phyloP scores from a whole-genome alignment of 2,113 vertebrate species.

The Neolamprologus devosi region DNA sequence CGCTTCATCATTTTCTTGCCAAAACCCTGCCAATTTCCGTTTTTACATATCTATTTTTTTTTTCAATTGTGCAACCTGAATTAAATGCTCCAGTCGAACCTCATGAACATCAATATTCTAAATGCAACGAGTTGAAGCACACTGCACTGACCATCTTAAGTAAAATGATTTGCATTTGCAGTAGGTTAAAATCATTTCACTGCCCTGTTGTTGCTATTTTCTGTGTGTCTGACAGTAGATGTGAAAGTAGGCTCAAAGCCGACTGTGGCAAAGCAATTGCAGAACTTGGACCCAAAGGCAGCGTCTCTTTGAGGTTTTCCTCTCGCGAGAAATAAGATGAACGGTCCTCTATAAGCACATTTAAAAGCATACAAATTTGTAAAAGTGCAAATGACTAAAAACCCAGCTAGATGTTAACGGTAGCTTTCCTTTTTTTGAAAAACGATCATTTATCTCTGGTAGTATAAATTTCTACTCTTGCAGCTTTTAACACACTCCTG shows the following conservation, averaged over 20 bases:
- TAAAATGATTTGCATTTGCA: background rate
- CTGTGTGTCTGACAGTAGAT: background rate
- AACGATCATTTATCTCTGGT: accelerated
- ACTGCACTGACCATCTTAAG: background rate
- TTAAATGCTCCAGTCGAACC: background rate
- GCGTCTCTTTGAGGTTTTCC: background rate
- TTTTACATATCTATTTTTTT: background rate
- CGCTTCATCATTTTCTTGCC: background rate
- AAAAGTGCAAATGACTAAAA: background rate
- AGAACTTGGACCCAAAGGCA: background rate
- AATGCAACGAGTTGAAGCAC: accelerated
- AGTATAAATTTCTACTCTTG: background rate
- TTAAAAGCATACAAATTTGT: background rate
- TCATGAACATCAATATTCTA: background rate
- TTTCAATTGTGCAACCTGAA: background rate
- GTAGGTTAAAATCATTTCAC: background rate
- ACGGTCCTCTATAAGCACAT: background rate
- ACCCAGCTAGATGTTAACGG: background rate
- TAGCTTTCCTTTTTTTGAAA: background rate
- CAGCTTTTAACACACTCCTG: background rate
- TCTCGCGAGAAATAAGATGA: background rate
- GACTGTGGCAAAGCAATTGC: background rate
- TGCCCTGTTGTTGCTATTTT: background rate
- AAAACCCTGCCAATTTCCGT: accelerated
- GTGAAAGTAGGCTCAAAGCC: background rate